Conservation (phyloP, 2,888 invertebrate species). For the Pachycephus smyrnensis region DNA sequence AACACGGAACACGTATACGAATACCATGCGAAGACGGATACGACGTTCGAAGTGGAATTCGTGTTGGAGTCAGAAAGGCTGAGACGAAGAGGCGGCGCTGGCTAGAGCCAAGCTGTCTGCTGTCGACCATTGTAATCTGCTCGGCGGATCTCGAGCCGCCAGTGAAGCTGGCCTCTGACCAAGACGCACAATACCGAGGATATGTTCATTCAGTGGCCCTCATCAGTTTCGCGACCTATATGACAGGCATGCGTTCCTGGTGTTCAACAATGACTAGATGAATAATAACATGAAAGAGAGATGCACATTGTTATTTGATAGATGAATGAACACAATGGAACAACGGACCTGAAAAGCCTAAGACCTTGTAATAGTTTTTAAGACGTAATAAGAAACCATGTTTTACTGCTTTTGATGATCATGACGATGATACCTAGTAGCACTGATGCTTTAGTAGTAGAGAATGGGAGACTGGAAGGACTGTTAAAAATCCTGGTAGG, state of each 20-base stretch:
- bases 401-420: background rate
- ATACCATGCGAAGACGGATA: background rate
- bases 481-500: background rate
- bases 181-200: constrained; percentile 14
- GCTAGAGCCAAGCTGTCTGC: constrained; percentile 65
- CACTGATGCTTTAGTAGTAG: background rate
- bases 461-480: background rate
- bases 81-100: constrained; percentile 53
- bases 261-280: background rate
- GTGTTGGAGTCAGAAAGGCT: constrained; percentile 13
- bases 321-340: constrained; percentile 3
- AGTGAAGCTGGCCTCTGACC: constrained; percentile 34
- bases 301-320: background rate
- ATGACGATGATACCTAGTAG: background rate
- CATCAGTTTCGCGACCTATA: background rate
- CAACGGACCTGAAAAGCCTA: background rate
- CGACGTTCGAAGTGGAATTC: background rate
- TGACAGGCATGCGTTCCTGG: background rate
- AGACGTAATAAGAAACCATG: background rate
- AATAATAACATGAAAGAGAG: background rate
- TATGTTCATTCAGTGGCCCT: constrained; percentile 9
- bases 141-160: constrained; percentile 49
- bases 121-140: constrained; percentile 55
- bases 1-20: background rate
- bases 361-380: background rate